Evolutionary conservation across 2,113 vertebrate genomes (phyloP).

Genomic region (Zingel zingel): DNA sequence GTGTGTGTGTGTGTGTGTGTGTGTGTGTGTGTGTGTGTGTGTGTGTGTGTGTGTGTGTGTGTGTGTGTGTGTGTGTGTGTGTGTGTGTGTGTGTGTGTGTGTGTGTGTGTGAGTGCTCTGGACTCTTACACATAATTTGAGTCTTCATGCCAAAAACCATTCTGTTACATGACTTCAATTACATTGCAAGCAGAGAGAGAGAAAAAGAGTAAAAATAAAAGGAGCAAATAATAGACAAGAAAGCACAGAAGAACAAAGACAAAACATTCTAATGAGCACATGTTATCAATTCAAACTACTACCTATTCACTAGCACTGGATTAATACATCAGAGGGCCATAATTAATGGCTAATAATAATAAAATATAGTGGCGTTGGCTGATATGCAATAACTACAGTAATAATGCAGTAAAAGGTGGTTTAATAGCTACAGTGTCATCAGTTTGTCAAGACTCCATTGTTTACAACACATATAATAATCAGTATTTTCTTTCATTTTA

Average conservation of each 20-base stretch:
- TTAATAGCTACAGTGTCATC: conserved; percentile 17
- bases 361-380: conserved; percentile 25
- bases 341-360: neutral
- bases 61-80: too few relatives aligned
- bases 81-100: too few relatives aligned
- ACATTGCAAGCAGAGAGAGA: conserved; percentile 26
- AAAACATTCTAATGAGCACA: conserved; percentile 62
- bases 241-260: conserved; percentile 64
- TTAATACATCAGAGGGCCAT: conserved; percentile 15
- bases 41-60: too few relatives aligned
- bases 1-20: too few relatives aligned
- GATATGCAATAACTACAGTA: conserved; percentile 67
- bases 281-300: conserved; percentile 38
- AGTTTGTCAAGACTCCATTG: conserved; percentile 27
- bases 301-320: conserved; percentile 47
- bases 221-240: conserved; percentile 11
- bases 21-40: too few relatives aligned
- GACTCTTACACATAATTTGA: conserved; percentile 37
- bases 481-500: conserved; percentile 20
- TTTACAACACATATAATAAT: conserved; percentile 26
- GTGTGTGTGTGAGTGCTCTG: neutral
- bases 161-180: conserved; percentile 54
- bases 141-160: conserved; percentile 66
- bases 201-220: conserved; percentile 4
- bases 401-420: conserved; percentile 54